Conservation (phyloP, 2,113 vertebrate species). For the Coptodon bakossiorum region DNA sequence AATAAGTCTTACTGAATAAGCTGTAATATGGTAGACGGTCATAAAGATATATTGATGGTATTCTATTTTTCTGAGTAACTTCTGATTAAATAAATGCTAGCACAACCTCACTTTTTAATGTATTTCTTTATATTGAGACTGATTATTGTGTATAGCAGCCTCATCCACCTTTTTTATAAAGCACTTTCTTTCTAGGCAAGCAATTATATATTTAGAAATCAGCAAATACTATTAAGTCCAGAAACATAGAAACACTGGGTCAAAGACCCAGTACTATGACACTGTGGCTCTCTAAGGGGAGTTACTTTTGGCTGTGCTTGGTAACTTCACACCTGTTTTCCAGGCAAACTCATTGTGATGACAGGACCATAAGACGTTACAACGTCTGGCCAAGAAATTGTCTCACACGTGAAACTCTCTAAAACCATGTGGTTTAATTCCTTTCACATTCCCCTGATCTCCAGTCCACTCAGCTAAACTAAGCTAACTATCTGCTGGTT, state of each 20-base stretch:
- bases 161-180: slow-evolving; percentile 26
- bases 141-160: not conserved
- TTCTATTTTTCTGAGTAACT: not conserved
- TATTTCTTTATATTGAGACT: not conserved
- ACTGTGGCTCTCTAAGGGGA: not conserved
- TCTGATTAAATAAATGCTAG: not conserved
- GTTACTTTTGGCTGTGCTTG: not conserved
- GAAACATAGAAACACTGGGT: not conserved
- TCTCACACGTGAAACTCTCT: not conserved
- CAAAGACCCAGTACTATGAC: not conserved
- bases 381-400: not conserved
- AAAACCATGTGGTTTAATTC: not conserved
- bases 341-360: not conserved
- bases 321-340: not conserved
- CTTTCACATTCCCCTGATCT: not conserved
- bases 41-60: not conserved
- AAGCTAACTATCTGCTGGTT: not conserved
- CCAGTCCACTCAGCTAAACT: not conserved
- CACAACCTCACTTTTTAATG: not conserved
- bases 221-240: not conserved
- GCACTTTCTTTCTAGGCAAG: slow-evolving; percentile 12
- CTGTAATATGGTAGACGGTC: not conserved
- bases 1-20: not conserved
- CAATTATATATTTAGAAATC: slow-evolving; percentile 13
- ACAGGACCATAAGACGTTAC: not conserved